A percentile compares a stretch with the other conserved stretches of the same genome.
Conservation (phyloP, 1,140 invertebrate genomes). For the Stegodyphus dumicola region DNA sequence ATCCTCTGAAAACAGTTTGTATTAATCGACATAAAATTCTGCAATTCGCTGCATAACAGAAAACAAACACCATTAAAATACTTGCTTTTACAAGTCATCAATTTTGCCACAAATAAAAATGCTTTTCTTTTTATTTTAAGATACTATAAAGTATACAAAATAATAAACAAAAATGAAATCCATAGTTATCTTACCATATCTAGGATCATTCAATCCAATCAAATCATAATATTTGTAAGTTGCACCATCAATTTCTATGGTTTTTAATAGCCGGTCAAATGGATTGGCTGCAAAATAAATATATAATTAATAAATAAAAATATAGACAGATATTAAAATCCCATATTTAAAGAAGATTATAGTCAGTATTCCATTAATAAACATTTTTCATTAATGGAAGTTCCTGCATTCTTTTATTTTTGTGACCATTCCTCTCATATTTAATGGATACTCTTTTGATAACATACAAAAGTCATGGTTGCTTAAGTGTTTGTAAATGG, state of each 20-base stretch:
- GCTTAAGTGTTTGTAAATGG: too few relatives aligned
- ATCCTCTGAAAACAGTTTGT: too few relatives aligned
- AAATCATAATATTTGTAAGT: conserved; percentile 83
- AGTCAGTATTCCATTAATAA: neutral
- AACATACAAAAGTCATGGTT: too few relatives aligned
- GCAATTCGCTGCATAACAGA: too few relatives aligned
- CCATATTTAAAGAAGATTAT: neutral
- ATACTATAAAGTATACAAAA: too few relatives aligned
- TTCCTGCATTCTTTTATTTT: neutral
- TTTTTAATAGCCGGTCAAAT: conserved; percentile 77
- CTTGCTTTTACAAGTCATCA: too few relatives aligned
- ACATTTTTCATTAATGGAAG: neutral
- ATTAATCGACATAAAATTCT: too few relatives aligned
- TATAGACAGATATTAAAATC: neutral
- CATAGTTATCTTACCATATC: conserved; percentile 79
- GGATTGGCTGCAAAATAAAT: conserved; percentile 72
- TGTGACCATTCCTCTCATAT: too few relatives aligned
- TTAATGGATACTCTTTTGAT: too few relatives aligned
- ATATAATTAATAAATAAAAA: neutral
- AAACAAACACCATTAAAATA: too few relatives aligned
- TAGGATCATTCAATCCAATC: conserved; percentile 73
- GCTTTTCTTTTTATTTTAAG: too few relatives aligned
- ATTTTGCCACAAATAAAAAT: too few relatives aligned
- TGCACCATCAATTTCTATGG: conserved; percentile 75
- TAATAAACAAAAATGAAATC: neutral